phyloP scores from a whole-genome alignment of 2,888 invertebrate species.

The Rhorus exstirpatorius region DNA sequence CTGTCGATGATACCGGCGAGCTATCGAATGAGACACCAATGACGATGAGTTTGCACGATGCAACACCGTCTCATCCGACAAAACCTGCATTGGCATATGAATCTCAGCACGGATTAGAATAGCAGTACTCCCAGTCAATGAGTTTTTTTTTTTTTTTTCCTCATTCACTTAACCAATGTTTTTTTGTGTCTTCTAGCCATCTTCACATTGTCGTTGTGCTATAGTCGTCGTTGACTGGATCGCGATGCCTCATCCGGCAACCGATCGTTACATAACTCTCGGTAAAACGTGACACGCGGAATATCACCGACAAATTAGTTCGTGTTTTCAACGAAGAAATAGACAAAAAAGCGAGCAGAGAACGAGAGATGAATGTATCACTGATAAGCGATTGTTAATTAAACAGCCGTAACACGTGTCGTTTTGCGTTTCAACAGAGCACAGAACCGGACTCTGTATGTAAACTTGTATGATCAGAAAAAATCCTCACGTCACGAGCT shows the following conservation, averaged over 20 bases:
- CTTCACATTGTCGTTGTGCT: constrained; percentile 10
- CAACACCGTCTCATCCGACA: constrained; percentile 36
- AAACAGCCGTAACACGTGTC: background rate
- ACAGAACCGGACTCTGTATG: background rate
- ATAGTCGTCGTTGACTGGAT: constrained; percentile 22
- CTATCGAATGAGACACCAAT: constrained; percentile 1
- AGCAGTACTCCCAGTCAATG: constrained; percentile 23
- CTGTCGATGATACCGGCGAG: constrained; percentile 23
- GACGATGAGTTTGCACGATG: constrained; percentile 44
- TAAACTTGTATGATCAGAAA: constrained; percentile 6
- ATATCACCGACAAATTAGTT: constrained; percentile 57
- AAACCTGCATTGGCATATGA: constrained; percentile 22
- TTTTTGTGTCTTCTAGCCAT: constrained; percentile 35
- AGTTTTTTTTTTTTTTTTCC: constrained; percentile 32
- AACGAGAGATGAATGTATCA: constrained; percentile 22
- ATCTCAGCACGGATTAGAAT: constrained; percentile 26
- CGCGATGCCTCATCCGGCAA: constrained; percentile 39
- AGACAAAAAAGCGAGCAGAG: constrained; percentile 16
- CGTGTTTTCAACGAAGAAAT: constrained; percentile 17
- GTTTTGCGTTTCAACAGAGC: constrained; percentile 6
- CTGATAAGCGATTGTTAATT: constrained; percentile 59
- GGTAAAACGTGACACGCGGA: constrained; percentile 68
- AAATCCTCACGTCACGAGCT: background rate
- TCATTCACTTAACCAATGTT: constrained; percentile 43
- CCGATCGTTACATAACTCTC: constrained; percentile 65